Conservation (phyloP, 2,797 vertebrate species). For the Sylvia borin region DNA sequence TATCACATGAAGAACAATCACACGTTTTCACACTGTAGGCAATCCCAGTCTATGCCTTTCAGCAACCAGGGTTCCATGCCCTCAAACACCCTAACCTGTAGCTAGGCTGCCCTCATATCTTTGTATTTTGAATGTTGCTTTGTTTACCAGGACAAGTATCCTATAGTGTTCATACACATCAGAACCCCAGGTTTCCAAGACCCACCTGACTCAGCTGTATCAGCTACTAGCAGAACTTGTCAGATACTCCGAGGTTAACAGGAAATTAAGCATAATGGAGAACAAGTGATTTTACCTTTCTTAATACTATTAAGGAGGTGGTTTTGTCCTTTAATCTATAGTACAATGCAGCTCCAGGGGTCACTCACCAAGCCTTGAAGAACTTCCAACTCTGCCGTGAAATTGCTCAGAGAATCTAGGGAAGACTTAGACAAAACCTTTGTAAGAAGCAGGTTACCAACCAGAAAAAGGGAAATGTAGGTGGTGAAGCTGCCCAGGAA, state of each 20-base stretch:
- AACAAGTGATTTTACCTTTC: neutral
- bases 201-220: fast-evolving
- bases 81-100: neutral
- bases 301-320: neutral
- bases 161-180: neutral
- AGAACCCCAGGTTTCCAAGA: fast-evolving
- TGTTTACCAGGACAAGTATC: neutral
- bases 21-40: neutral
- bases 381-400: neutral
- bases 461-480: neutral
- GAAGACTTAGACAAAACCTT: neutral
- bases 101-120: neutral
- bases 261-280: neutral
- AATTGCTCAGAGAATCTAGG: neutral
- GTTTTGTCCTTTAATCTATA: neutral
- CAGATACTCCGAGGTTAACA: neutral
- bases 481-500: neutral
- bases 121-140: neutral
- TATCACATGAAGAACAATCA: neutral
- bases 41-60: neutral
- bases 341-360: neutral
- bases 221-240: neutral
- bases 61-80: neutral
- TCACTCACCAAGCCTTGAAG: neutral
- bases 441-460: neutral